These are phyloP conservation scores for Rhinopomastus cyanomelas DNA, from an alignment of 2,113 vertebrate genomes.

Conservation along the genomic window DNA sequence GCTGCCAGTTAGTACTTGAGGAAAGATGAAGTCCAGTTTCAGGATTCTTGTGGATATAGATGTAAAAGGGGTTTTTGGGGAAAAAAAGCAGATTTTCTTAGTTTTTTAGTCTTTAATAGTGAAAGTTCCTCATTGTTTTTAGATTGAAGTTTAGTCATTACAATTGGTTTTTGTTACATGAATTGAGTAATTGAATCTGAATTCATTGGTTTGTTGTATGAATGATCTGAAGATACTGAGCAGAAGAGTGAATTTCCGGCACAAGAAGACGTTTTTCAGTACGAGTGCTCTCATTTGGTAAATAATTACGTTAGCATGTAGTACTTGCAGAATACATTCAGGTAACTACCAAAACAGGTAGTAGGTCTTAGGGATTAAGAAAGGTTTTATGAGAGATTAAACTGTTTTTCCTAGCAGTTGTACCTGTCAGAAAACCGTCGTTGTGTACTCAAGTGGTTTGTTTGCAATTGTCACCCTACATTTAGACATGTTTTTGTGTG, in stretches of 20 bases:
- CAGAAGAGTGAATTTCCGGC: not conserved
- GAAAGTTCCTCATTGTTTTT: not conserved
- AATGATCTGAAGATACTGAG: not conserved
- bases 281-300: not conserved
- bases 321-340: not conserved
- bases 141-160: not conserved
- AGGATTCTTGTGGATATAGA: not conserved
- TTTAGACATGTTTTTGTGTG: not conserved
- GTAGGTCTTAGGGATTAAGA: not conserved
- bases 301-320: not conserved
- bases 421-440: not conserved
- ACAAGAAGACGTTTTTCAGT: not conserved
- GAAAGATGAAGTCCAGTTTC: not conserved
- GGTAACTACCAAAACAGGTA: not conserved
- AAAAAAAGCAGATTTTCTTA: not conserved
- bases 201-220: not conserved
- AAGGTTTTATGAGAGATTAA: not conserved
- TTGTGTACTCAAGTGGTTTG: not conserved
- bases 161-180: not conserved
- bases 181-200: not conserved
- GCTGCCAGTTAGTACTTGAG: not conserved
- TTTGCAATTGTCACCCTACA: not conserved
- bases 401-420: not conserved
- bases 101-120: not conserved
- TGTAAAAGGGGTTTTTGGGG: not conserved